Evolutionary conservation across 64 coral and sea anemone genomes (phyloP), one percentile per base, ranked within the genome.

Genomic region (Astreopora myriophthalma): DNA sequence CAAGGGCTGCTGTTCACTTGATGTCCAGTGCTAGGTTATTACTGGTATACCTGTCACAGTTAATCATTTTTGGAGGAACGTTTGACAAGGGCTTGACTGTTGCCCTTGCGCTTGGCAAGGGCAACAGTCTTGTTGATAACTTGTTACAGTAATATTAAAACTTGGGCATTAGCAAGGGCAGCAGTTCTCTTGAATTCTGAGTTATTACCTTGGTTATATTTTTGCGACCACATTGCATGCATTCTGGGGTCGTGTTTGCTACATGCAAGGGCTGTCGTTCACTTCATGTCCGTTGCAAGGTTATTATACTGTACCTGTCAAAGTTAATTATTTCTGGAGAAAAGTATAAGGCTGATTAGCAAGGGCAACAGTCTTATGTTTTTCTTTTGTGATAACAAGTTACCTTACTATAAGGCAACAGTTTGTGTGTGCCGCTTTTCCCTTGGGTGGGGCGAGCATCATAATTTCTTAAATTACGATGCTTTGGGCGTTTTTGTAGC

Each of bases 91-190:
- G 26, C 67, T 70, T n/a, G n/a, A n/a, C n/a, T n/a, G n/a, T n/a
- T n/a, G n/a, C n/a, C n/a, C n/a, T n/a, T n/a, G n/a, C n/a, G 67
- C 31, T 70, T 70, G 32, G 67, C 67, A 70, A 70, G 67, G 67
- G 30, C 67, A 31, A 70, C 67, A 70, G 67, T 70, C 67, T 28
- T 70, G 67, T 70, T 66, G 62, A 66, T 2, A 66, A 23, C 19
- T 66, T 66, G 24, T 10, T n/a, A n/a, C n/a, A n/a, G n/a, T n/a
- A n/a, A n/a, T n/a, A n/a, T n/a, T n/a, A n/a, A n/a, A n/a, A n/a
- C n/a, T n/a, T n/a, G n/a, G n/a, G 6, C 62, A 71, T 23, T 87
- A 48, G 85, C 85, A 87, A 87, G 85, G 85, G 68, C 17, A 69
- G 85, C 66, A 71, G 85, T 70, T 87, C 66, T 87, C 52, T 66